Evolutionary conservation across 2,113 vertebrate species (phyloP), one percentile per base, ranked within the genome.

Genomic region (Aphelocoma coerulescens): DNA sequence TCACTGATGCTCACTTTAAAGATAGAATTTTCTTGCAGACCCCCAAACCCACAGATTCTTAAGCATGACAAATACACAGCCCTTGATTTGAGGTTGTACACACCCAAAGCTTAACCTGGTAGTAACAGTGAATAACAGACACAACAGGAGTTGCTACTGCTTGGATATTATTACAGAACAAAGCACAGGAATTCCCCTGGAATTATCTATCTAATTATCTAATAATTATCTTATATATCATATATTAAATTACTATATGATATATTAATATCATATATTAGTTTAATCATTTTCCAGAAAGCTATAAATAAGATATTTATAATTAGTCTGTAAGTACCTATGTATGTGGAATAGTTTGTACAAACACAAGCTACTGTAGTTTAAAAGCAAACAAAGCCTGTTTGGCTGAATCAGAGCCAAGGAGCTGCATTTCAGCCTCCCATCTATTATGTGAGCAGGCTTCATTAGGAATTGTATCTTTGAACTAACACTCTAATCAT

Each of bases 281-380:
- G 39, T 83, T 74, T 65, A 93, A 84, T 63, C 28, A 32, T 30
- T 89, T 96, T 93, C 90, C 76, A 79, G 57, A 91, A 95, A 96
- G 81, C 44, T 57, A 57, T 89, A 96, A 96, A 83, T 74, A 91
- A 85, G 51, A 11, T 66, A 85, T 85, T 95, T 91, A 91, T 85
- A 97, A 95, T 95, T 96, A 86, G 94, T 62, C 35, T 80, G 37
- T 7, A 82, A 91, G 63, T 58, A 92, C 26, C 46, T 75, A 2
- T n/a, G 84, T 83, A 76, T 49, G 30, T 19, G 58, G 67, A 89
- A 91, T 78, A 83, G 80, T 48, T 72, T 11, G 5, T 57, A 76
- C 30, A 52, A 90, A 69, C 18, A 81, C 6, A 44, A 49, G 52
- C 52, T 75, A 66, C 49, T 63, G 44, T 20, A 55, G 48, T 43